Conservation (phyloP, 2,888 invertebrate species). For the Drosophila longiperda region DNA sequence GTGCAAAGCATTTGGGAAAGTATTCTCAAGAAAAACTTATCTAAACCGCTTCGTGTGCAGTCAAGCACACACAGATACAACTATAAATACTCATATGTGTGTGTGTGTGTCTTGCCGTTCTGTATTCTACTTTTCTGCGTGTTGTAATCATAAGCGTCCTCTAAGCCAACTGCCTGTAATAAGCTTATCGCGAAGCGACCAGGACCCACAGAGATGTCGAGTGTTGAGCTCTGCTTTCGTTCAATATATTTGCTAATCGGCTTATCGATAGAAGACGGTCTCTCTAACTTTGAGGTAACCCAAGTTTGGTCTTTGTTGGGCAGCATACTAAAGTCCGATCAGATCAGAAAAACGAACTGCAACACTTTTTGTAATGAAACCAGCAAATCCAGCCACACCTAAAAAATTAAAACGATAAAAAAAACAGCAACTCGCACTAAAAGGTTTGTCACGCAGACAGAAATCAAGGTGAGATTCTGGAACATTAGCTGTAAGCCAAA, state of each 20-base stretch:
- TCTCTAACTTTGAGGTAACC: not conserved
- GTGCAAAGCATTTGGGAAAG: conserved; percentile 21
- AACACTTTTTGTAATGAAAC: conserved; percentile 10
- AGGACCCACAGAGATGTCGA: not conserved
- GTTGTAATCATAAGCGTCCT: conserved; percentile 29
- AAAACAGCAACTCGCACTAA: conserved; percentile 23
- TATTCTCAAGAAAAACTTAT: conserved; percentile 46
- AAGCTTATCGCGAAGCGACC: conserved; percentile 50
- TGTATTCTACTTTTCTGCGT: conserved; percentile 17
- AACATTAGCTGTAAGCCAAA: conserved; percentile 44
- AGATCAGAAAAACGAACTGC: conserved; percentile 1
- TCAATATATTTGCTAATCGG: conserved; percentile 29
- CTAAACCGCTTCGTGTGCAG: conserved; percentile 44
- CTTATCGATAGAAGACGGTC: conserved; percentile 22
- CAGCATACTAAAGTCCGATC: not conserved
- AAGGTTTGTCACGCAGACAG: conserved; percentile 41
- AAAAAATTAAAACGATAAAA: not conserved
- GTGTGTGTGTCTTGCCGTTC: not conserved
- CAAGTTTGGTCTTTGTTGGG: conserved; percentile 3
- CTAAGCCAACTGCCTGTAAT: conserved; percentile 37
- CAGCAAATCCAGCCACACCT: not conserved
- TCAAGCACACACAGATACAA: conserved; percentile 1
- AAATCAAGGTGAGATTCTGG: conserved; percentile 60
- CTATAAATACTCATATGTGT: no score
- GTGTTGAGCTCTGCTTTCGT: conserved; percentile 30